Evolutionary conservation across 2,888 invertebrate species (phyloP).

Genomic region (Andrena minutula): DNA sequence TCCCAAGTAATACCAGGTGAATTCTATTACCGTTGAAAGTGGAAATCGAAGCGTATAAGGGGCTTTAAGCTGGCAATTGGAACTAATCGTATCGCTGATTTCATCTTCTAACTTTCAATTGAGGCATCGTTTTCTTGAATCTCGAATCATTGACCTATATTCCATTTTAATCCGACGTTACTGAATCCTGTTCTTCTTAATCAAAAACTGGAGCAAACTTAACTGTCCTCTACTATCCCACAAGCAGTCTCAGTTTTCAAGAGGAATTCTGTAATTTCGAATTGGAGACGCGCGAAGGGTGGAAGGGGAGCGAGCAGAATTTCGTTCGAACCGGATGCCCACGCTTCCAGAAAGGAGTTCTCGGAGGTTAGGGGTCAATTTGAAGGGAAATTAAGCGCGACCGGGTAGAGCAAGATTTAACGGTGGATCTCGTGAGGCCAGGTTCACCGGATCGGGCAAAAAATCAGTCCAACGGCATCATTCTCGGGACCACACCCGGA

Average conservation of each 20-base stretch:
- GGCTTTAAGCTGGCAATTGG: slow-evolving; percentile 15
- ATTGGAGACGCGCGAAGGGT: not conserved
- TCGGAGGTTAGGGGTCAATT: slow-evolving; percentile 26
- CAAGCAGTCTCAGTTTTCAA: not conserved
- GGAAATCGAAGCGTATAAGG: not conserved
- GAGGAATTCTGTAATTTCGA: not conserved
- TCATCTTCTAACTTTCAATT: not conserved
- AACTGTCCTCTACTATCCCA: not conserved
- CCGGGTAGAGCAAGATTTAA: slow-evolving; percentile 33
- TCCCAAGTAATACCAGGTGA: slow-evolving; percentile 38
- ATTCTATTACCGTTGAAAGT: slow-evolving; percentile 29
- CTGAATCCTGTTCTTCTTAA: too few relatives aligned
- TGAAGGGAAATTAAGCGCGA: slow-evolving; percentile 18
- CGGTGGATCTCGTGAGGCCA: slow-evolving; percentile 34
- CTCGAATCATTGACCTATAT: too few relatives aligned
- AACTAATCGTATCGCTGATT: slow-evolving; percentile 17
- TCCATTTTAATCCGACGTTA: too few relatives aligned
- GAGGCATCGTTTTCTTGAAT: not conserved
- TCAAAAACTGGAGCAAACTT: too few relatives aligned
- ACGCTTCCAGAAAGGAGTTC: not conserved
- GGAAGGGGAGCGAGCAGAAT: not conserved
- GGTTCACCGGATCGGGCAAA: slow-evolving; percentile 46
- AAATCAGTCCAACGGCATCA: slow-evolving; percentile 57
- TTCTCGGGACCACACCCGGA: slow-evolving; percentile 67
- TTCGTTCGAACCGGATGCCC: slow-evolving; percentile 20